phyloP scores from a whole-genome alignment of 2,113 vertebrate species.

The Oreotragus oreotragus region DNA sequence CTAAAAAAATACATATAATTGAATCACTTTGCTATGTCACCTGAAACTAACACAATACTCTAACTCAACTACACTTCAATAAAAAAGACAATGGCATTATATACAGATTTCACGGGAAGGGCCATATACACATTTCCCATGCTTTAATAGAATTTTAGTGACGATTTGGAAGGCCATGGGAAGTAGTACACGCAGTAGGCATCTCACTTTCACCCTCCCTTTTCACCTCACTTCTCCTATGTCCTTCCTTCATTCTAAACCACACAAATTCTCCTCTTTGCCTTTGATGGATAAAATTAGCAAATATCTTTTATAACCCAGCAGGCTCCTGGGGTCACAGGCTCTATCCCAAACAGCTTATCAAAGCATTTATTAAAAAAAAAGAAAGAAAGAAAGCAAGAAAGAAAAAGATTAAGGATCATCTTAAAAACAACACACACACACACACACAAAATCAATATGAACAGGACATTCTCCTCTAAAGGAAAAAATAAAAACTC shows the following conservation, averaged over 20 bases:
- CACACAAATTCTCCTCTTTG: neutral
- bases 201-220: neutral
- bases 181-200: neutral
- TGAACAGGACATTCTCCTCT: neutral
- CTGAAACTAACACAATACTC: neutral
- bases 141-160: neutral
- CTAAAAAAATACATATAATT: neutral
- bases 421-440: no score
- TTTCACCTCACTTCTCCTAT: neutral
- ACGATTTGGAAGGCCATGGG: neutral
- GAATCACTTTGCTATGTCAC: neutral
- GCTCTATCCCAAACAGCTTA: neutral
- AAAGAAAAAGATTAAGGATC: no score
- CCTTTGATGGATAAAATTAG: neutral
- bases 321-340: neutral
- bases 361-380: no score
- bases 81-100: neutral
- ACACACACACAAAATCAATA: no score
- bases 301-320: neutral
- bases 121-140: neutral
- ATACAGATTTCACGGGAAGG: neutral
- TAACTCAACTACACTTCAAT: neutral
- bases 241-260: neutral
- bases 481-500: neutral
- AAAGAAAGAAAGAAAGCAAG: no score